Evolutionary conservation across 2,888 invertebrate genomes (phyloP), one percentile per base, ranked within the genome.

Genomic region (Amblyjoppa proteus): DNA sequence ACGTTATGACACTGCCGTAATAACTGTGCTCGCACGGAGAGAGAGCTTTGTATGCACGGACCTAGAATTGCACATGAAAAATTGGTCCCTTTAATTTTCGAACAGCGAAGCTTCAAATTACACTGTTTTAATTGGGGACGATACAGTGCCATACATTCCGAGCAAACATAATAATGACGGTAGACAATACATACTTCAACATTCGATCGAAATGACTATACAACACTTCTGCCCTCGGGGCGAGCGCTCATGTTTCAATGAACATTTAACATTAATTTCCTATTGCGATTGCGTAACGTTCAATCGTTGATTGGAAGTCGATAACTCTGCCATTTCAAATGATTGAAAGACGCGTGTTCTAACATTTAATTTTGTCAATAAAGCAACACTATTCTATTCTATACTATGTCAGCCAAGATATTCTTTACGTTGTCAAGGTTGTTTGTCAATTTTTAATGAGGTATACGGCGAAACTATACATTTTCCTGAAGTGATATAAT

Each of bases 361-460:
- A 64, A 61, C 25, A 61, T 16, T 61, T 31, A 3, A 64, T 64
- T 25, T 41, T 11, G 41, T 41, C 5, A 41, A 5, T 41, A 41
- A 41, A 41, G 9, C 41, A 41, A 41, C 34, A 34, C 7, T 34
- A 7, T 34, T 31, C 6, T 41, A 41, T 41, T 41, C 2, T 41
- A 41, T 41, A 9, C 9, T 13, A 28, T 5, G 9, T 31, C 0
- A 28, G 5, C 16, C 58, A 28, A 58, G 13, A 28, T 28, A 28
- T 58, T 28, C 56, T 25, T 58, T 4, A 28, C 28, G 28, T 56
- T 7, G 1, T 58, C 49, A 28, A 1, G 61, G 4, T 9, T n/a
- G n/a, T 49, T 74, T 7, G 28, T 45, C 45, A 45, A 61, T 74
- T 74, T 56, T 58, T 74, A 61, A 74, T 61, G 58, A 61, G 11